Evolutionary conservation across 2,113 vertebrate species (phyloP).

Genomic region (Panthera leo): DNA sequence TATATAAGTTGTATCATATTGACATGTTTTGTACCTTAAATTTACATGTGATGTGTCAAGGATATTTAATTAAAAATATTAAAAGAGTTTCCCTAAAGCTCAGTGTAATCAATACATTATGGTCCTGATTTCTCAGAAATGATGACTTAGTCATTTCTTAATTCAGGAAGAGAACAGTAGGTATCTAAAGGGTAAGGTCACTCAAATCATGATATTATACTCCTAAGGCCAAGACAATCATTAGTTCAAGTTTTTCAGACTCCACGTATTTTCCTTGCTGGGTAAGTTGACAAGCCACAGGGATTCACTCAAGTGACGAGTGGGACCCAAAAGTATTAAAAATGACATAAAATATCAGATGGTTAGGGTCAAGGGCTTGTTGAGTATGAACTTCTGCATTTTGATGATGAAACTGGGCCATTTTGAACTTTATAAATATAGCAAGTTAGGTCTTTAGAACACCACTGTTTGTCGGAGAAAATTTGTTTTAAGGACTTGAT

Average conservation of each 20-base stretch:
- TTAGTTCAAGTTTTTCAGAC: background rate
- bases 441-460: background rate
- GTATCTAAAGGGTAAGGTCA: conserved; percentile 60
- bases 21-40: background rate
- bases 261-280: conserved; percentile 38
- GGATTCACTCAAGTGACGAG: conserved; percentile 47
- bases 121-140: background rate
- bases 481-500: conserved; percentile 59
- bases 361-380: conserved; percentile 7
- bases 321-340: conserved; percentile 31
- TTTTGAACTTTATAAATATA: conserved; percentile 58
- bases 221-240: conserved; percentile 59
- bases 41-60: background rate
- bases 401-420: background rate
- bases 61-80: background rate
- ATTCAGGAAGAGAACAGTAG: conserved; percentile 10
- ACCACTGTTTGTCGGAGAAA: conserved; percentile 53
- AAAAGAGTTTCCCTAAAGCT: background rate
- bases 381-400: conserved; percentile 48
- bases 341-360: conserved; percentile 50
- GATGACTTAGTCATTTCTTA: conserved; percentile 2
- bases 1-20: background rate
- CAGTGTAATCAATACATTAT: background rate
- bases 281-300: conserved; percentile 31
- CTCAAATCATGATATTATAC: conserved; percentile 48